Conservation (phyloP, 2,888 invertebrate species). For the Parelbella ahira region DNA sequence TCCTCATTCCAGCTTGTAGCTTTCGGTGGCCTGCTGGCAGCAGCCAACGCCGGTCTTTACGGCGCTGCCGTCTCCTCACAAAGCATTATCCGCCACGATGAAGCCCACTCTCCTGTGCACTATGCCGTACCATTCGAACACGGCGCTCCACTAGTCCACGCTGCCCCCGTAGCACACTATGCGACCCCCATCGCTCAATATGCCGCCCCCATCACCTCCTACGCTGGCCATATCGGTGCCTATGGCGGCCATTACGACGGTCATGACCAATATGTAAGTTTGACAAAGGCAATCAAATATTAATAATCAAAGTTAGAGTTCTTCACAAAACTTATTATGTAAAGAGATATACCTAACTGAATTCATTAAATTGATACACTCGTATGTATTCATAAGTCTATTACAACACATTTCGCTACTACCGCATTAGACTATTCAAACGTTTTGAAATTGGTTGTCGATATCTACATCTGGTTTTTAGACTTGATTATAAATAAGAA, state of each 20-base stretch:
- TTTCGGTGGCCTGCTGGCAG: constrained; percentile 61
- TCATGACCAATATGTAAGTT: constrained; percentile 41
- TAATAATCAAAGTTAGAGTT: too few relatives aligned
- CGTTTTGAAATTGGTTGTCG: too few relatives aligned
- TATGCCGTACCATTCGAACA: constrained; percentile 45
- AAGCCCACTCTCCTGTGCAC: constrained; percentile 41
- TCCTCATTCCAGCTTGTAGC: constrained; percentile 54
- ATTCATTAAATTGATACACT: too few relatives aligned
- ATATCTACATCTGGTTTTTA: too few relatives aligned
- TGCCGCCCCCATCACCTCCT: constrained; percentile 32
- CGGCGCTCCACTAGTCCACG: constrained; percentile 42
- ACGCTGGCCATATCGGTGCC: constrained; percentile 37
- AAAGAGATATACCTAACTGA: too few relatives aligned
- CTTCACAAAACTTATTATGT: too few relatives aligned
- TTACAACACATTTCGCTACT: too few relatives aligned
- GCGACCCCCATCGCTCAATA: constrained; percentile 35
- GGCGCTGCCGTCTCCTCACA: constrained; percentile 61
- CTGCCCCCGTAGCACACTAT: constrained; percentile 31
- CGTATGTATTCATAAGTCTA: too few relatives aligned
- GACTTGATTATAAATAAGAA: too few relatives aligned
- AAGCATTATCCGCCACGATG: constrained; percentile 59
- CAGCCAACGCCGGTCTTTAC: constrained; percentile 66
- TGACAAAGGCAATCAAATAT: too few relatives aligned
- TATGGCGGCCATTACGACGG: constrained; percentile 32
- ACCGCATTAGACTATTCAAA: too few relatives aligned